Conservation (phyloP, 2,888 invertebrate species). For the Agapetus fuscipes region DNA sequence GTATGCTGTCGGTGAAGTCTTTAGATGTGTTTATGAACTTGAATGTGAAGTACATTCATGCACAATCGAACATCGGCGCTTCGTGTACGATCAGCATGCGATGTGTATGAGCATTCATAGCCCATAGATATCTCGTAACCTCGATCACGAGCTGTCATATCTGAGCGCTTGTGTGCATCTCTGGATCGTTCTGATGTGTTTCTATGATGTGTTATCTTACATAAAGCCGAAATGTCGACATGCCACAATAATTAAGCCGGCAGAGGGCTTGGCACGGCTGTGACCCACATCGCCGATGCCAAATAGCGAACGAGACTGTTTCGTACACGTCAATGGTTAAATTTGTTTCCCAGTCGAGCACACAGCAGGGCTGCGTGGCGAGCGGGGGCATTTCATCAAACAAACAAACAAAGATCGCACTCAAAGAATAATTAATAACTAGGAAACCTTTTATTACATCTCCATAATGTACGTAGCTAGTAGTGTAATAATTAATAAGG, state of each 20-base stretch:
- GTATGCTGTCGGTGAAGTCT: no score
- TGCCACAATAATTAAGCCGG: slow-evolving; percentile 22
- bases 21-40: no score
- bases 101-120: not conserved
- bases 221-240: slow-evolving; percentile 21
- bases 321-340: slow-evolving; percentile 18
- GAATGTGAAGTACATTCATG: no score
- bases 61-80: no score
- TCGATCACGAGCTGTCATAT: not conserved
- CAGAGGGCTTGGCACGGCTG: slow-evolving; percentile 18
- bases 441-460: not conserved
- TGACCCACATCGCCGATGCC: slow-evolving; percentile 20
- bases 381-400: not conserved
- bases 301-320: slow-evolving; percentile 10
- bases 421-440: no score
- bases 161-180: no score
- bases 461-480: not conserved
- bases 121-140: not conserved
- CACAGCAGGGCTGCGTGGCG: not conserved
- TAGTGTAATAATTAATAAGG: not conserved
- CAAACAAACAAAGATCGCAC: not conserved
- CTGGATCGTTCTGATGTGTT: not conserved
- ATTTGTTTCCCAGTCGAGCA: slow-evolving; percentile 11
- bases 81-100: no score
- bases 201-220: slow-evolving; percentile 16